phyloP scores from a whole-genome alignment of 2,888 invertebrate species.

The Stratiomys singularior region DNA sequence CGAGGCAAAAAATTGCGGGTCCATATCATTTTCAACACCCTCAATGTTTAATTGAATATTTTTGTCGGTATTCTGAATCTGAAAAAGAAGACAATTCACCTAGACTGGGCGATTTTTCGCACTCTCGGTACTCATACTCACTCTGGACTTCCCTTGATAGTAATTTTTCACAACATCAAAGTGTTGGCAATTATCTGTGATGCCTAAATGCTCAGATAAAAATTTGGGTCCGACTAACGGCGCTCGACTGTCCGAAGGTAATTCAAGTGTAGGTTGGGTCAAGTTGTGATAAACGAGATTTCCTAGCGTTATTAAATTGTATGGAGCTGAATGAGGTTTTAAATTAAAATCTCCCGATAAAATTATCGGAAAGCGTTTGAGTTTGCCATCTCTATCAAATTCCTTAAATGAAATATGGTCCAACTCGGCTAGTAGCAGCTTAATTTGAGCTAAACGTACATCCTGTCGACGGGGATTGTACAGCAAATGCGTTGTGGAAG shows the following conservation, averaged over 20 bases:
- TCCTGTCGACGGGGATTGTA: conserved; percentile 92
- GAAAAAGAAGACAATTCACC: not conserved
- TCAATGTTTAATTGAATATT: not conserved
- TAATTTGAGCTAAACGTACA: conserved; percentile 88
- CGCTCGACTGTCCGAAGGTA: conserved; percentile 38
- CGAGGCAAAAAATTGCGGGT: conserved; percentile 59
- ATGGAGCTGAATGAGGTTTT: conserved; percentile 77
- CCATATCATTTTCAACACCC: not conserved
- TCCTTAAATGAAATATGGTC: conserved; percentile 76
- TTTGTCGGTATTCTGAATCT: conserved; percentile 43
- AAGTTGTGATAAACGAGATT: conserved; percentile 66
- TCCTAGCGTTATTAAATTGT: conserved; percentile 75
- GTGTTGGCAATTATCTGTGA: conserved; percentile 73
- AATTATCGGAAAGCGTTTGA: conserved; percentile 75
- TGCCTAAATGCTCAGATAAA: conserved; percentile 63
- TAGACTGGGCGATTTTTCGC: no score
- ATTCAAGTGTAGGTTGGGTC: conserved; percentile 56
- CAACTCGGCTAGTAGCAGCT: conserved; percentile 84
- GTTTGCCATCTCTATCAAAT: conserved; percentile 57
- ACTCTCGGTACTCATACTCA: conserved; percentile 27
- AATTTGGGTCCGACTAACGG: conserved; percentile 48
- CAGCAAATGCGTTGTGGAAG: conserved; percentile 94
- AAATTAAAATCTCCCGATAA: conserved; percentile 95
- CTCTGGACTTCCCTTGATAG: conserved; percentile 60
- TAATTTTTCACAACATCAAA: conserved; percentile 67